Base-by-base conservation (phyloP, 2,888 invertebrate species). In the Mythimna pallens region DNA sequence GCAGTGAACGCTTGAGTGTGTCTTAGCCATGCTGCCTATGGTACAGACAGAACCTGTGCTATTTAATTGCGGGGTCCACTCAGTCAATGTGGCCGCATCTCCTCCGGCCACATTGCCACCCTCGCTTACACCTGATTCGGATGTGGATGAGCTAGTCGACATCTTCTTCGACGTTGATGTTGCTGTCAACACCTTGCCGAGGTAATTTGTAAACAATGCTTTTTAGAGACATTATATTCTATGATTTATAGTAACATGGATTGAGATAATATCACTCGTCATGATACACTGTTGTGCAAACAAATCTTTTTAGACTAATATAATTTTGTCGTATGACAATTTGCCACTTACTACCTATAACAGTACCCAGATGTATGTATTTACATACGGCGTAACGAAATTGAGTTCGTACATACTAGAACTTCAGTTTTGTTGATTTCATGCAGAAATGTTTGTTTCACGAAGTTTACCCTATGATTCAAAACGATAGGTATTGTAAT, bases 151-250 rank as follows among this genome's bases (percentile, higher is more conserved):
- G 86, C 89, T 95, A 81, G 94, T 95, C 75, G 95, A 96, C 88
- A 94, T 96, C 86, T 96, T 95, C 88, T 95, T 95, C 89, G 96
- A 96, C 89, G 96, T 96, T 83, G 96, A 95, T 91, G 95, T 95
- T 85, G 93, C 94, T 86, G 94, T 94, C 83, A 94, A 94, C 88
- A 92, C 92, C 50, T 94, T 93, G 82, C 90, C 94, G 87, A 95
- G 96, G 95, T 96, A 95, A 92, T 84, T 88, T 66, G 34, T 47
- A 36, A 74, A 83, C 50, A 73, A 58, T 64, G 59, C 34, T 47
- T 59, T 59, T 62, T 52, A 40, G 20, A 55, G 17, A 70, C 43
- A 61, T 50, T 57, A n/a, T 10, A 22, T 54, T 50, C 61, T 54
- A 64, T 47, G 36, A 61, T 63, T 63, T 62, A 25, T 36, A 63